A percentile compares a stretch with the other conserved stretches of the same genome.
Evolutionary conservation across 2,797 vertebrate species (phyloP).

Genomic region (Tinamus major): DNA sequence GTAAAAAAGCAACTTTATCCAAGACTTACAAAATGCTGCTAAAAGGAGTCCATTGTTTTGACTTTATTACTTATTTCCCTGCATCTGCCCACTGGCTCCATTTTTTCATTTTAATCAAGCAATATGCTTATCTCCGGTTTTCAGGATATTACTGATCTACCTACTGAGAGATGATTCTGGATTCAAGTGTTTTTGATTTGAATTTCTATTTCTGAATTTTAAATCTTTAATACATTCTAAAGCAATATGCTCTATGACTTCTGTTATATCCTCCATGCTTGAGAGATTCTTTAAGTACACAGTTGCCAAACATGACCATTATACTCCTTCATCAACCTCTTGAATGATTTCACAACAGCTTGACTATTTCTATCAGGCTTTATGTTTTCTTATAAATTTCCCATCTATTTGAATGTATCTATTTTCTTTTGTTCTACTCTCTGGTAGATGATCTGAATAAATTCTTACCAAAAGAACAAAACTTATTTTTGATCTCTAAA

Average conservation of each 20-base stretch:
- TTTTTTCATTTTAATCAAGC: background rate
- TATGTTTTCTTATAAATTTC: background rate
- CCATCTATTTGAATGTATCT: background rate
- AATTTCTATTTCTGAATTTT: background rate
- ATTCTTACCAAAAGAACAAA: background rate
- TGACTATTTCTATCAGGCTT: background rate
- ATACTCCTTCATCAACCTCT: background rate
- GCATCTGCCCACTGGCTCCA: background rate
- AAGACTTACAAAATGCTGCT: background rate
- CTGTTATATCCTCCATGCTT: background rate
- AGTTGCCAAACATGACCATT: background rate
- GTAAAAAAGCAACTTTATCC: background rate
- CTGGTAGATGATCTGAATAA: background rate
- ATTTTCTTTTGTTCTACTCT: background rate
- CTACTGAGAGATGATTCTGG: background rate
- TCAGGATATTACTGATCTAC: background rate
- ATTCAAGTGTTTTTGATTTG: background rate
- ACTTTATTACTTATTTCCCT: background rate
- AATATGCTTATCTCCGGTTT: background rate
- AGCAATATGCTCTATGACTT: background rate
- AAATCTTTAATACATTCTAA: background rate
- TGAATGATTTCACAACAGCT: background rate
- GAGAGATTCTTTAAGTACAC: background rate
- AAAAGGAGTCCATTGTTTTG: background rate
- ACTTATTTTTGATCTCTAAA: background rate